Evolutionary conservation across 2,888 invertebrate genomes (phyloP), one percentile per base, ranked within the genome.

Genomic region (Dysmachus trigonus): DNA sequence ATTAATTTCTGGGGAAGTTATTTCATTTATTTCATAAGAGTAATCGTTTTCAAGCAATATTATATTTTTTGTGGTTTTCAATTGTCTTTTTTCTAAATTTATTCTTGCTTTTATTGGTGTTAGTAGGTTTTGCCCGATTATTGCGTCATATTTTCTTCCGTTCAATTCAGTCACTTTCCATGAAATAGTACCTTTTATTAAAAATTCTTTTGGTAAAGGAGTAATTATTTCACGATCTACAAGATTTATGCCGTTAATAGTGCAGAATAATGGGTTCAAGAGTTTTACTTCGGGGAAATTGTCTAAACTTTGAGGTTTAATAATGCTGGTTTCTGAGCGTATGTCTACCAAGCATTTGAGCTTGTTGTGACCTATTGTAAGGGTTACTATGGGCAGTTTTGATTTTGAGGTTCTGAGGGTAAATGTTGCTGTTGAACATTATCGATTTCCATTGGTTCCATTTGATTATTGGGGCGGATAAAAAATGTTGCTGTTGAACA

Each of bases 61-160:
- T 41, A 27, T 18, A 15, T 72, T 83, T 13, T 72, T 35, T n/a
- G 71, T 62, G 1, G 38, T 83, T 83, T 71, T 33, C 22, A 83
- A 15, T 22, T 33, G 8, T 71, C 53, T 35, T 2, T 83, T 30
- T 71, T 33, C 38, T 31, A 83, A 27, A 41, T 83, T 31, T 38
- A 83, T 13, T 22, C 33, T 15, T 38, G 85, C 86, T 18, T 79
- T 31, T 31, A 82, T 7, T 10, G 81, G 38, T 30, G 73, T 87
- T 18, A 85, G n/a, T n/a, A n/a, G n/a, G n/a, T n/a, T n/a, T n/a
- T n/a, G n/a, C n/a, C n/a, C n/a, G n/a, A n/a, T n/a, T n/a, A n/a
- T n/a, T n/a, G n/a, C n/a, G n/a, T n/a, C n/a, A n/a, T n/a, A n/a
- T n/a, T n/a, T n/a, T n/a, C n/a, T n/a, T n/a, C n/a, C n/a, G n/a